Base-by-base conservation (phyloP, 2,888 invertebrate genomes). In the Chydorus sphaericus region DNA sequence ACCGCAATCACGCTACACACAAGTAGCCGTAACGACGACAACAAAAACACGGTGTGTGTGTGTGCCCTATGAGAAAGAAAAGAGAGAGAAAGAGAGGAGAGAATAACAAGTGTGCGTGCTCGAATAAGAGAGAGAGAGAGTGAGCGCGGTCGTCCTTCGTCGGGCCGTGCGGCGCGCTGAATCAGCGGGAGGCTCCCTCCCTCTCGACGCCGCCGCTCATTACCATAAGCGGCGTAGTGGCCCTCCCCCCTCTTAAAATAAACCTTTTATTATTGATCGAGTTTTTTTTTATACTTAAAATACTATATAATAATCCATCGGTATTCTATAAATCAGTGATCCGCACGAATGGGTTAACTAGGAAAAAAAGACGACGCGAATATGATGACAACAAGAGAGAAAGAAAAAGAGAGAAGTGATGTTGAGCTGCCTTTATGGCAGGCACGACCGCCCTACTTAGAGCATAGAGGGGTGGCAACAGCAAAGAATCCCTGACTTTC, bases 401-500 rank as follows among this genome's bases (percentile, higher is more conserved):
- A 33, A 33, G 18, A 44, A 38, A n/a, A 38, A n/a, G 14, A 16
- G 8, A 39, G 44, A 14, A 16, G 44, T 4, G 7, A 7, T 4
- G 38, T 39, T 18, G n/a, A n/a, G n/a, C n/a, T n/a, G n/a, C n/a
- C 44, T 44, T 44, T 44, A 44, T 44, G 44, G 44, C 44, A 23
- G 26, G 4, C 44, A 44, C 44, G 14, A 1, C 44, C 44, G 44
- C 44, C 44, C 44, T 26, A 44, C 44, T 44, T 44, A 38, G 38
- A 20, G n/a, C 8, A 38, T 8, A 38, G 8, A 38, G 18, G 28
- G 44, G 28, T 23, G 28, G 26, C 11, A 10, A 26, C 26, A 20
- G 26, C 8, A 26, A n/a, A 20, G 5, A 10, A 20, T 20, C 3
- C 39, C 44, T 44, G 44, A 44, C 44, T 44, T 44, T 44, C 44